A percentile compares a stretch with the other conserved stretches of the same genome.
These are phyloP conservation scores for Hippopotamus amphibius DNA, from an alignment of 2,113 vertebrate species.

Conservation along the genomic window DNA sequence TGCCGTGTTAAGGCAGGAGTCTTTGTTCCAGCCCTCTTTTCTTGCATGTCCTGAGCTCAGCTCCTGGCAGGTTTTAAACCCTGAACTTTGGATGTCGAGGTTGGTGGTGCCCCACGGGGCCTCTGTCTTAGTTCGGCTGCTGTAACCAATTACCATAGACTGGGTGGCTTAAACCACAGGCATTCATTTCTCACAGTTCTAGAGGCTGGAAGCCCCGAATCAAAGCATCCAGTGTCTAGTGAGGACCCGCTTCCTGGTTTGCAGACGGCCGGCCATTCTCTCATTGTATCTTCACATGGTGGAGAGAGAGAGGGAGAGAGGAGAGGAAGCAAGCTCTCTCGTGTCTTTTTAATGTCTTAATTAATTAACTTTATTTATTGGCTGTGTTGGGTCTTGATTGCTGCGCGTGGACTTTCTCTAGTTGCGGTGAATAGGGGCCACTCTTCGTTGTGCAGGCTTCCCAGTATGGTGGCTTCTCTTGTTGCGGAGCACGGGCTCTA, in stretches of 20 bases:
- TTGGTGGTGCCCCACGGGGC: not conserved
- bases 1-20: fast-evolving
- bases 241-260: not conserved
- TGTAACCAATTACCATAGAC: not conserved
- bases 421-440: no score
- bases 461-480: no score
- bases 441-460: no score
- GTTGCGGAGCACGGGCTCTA: no score
- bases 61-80: not conserved
- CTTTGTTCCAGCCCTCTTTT: not conserved
- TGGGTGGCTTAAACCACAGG: not conserved
- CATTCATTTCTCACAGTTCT: not conserved
- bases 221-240: not conserved
- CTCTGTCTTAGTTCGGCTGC: not conserved
- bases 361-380: no score
- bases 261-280: not conserved
- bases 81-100: fast-evolving
- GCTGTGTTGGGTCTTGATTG: no score
- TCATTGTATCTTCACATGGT: not conserved
- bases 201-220: not conserved
- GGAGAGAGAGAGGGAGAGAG: not conserved
- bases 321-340: not conserved
- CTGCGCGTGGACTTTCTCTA: no score
- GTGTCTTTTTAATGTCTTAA: not conserved
- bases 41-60: not conserved